These are phyloP conservation scores for Matsumurasca onukii DNA, from an alignment of 1,140 invertebrate species.

Conservation along the genomic window DNA sequence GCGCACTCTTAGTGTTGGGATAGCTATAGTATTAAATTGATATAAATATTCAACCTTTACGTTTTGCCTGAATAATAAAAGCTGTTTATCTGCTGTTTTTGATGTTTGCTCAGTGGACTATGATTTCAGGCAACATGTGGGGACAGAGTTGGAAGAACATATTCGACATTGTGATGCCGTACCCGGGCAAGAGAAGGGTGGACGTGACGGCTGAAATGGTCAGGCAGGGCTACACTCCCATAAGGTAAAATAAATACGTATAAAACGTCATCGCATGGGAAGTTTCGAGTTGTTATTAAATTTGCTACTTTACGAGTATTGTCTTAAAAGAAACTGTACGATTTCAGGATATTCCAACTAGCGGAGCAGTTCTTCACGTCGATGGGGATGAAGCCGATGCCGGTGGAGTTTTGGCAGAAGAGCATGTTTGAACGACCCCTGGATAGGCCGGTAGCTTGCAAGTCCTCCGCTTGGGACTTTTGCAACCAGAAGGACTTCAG, in stretches of 20 bases:
- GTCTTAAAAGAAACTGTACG: not conserved
- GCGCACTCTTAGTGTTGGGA: too few relatives aligned
- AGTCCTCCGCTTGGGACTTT: slow-evolving; percentile 87
- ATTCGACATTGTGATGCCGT: slow-evolving; percentile 75
- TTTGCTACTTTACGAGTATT: not conserved
- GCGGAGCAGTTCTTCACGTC: slow-evolving; percentile 81
- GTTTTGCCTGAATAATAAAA: too few relatives aligned
- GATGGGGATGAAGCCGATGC: slow-evolving; percentile 73
- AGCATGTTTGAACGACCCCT: slow-evolving; percentile 71
- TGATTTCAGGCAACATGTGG: slow-evolving; percentile 80
- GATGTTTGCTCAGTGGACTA: too few relatives aligned
- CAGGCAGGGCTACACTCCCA: slow-evolving; percentile 67
- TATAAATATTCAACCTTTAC: too few relatives aligned
- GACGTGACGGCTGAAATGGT: slow-evolving; percentile 77
- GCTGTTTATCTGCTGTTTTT: too few relatives aligned
- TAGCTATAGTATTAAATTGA: too few relatives aligned
- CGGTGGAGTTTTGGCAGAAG: slow-evolving; percentile 77
- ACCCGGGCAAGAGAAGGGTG: slow-evolving; percentile 64
- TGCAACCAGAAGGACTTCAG: slow-evolving; percentile 79
- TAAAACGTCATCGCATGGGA: too few relatives aligned
- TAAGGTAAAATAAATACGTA: slow-evolving; percentile 62
- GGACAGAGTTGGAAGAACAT: slow-evolving; percentile 81
- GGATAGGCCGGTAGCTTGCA: slow-evolving; percentile 76
- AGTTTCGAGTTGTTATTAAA: not conserved
- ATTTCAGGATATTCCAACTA: slow-evolving; percentile 71